Percentiles rank a stretch among this genome's conserved stretches.
These are phyloP conservation scores for Climacteris rufus DNA, from an alignment of 2,113 vertebrate genomes.

Conservation along the genomic window DNA sequence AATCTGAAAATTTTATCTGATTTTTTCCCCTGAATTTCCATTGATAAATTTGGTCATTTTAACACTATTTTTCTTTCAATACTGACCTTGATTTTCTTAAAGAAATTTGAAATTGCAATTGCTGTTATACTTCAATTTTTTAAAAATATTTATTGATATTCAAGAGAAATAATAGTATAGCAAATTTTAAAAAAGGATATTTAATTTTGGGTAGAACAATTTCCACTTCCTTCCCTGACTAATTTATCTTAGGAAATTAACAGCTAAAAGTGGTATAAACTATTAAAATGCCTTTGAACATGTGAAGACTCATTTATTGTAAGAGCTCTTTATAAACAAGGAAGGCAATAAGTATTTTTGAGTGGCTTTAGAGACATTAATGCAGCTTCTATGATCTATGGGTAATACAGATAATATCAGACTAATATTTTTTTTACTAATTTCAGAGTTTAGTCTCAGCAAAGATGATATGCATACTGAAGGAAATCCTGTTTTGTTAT, in stretches of 20 bases:
- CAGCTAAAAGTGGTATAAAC: neutral
- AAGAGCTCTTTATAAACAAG: neutral
- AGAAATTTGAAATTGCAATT: neutral
- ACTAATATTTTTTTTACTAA: neutral
- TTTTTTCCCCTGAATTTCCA: neutral
- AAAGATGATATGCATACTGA: neutral
- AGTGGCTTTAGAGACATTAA: neutral
- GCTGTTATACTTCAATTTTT: neutral
- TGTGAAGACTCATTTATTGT: neutral
- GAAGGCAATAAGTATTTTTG: neutral
- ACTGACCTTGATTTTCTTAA: neutral
- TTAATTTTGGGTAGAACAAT: neutral
- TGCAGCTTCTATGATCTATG: neutral
- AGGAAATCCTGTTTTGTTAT: neutral
- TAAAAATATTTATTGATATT: slow-evolving; percentile 2
- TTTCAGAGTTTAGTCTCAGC: neutral
- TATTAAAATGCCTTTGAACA: neutral
- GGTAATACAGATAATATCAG: neutral
- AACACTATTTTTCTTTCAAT: neutral
- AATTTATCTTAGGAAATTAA: neutral
- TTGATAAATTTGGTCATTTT: neutral
- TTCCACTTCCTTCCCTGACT: neutral
- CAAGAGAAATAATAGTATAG: slow-evolving; percentile 24
- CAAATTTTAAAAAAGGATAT: neutral
- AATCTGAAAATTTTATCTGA: neutral